Evolutionary conservation across 2,888 invertebrate species (phyloP).

Genomic region (Adineta ricciae): DNA sequence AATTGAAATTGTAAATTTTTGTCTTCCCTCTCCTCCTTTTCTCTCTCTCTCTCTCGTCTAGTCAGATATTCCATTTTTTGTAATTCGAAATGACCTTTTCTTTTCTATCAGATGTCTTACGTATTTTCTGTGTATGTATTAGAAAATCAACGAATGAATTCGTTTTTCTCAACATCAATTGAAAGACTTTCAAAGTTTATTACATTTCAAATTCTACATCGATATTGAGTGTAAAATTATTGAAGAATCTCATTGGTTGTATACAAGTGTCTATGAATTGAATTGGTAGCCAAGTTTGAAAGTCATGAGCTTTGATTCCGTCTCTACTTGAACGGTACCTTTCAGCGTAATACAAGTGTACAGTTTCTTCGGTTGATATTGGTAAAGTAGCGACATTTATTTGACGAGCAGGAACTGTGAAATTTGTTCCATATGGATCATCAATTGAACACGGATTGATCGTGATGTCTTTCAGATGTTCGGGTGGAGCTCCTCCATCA

Average conservation of each 20-base stretch:
- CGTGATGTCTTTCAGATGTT: background rate
- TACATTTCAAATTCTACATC: too few species aligned
- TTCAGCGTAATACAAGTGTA: background rate
- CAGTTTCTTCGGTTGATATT: conserved; percentile 3
- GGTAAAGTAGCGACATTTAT: background rate
- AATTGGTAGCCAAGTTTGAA: conserved; percentile 10
- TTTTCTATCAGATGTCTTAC: too few species aligned
- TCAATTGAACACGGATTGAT: background rate
- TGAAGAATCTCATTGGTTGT: background rate
- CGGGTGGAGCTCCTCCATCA: background rate
- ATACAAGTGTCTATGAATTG: background rate
- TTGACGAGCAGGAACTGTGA: background rate
- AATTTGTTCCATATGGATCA: conserved; percentile 7
- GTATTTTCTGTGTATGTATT: too few species aligned
- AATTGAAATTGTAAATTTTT: background rate
- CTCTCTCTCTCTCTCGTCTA: too few species aligned
- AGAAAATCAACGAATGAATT: too few species aligned
- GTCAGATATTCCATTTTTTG: too few species aligned
- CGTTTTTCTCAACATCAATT: too few species aligned
- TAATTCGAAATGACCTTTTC: too few species aligned
- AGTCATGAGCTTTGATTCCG: background rate
- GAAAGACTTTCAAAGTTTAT: too few species aligned
- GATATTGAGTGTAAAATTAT: background rate
- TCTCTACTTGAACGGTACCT: background rate
- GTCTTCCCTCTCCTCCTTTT: too few species aligned